A percentile compares a stretch with the other conserved stretches of the same genome.
phyloP scores from a whole-genome alignment of 2,113 vertebrate species.

The Mus musculus region GRCm39 chr5:48859501-48860000 shows the following conservation, averaged over 20 bases:
- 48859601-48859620: too few species aligned
- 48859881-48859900: too few species aligned
- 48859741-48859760: background rate
- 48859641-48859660: background rate
- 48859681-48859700: background rate
- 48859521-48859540: background rate
- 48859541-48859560: background rate
- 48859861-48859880: too few species aligned
- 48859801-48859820: background rate
- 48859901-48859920: too few species aligned
- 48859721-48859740: too few species aligned
- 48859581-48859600: background rate
- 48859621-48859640: background rate
- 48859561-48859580: background rate
- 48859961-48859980: background rate
- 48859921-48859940: background rate
- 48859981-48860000: background rate
- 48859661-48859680: background rate
- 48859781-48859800: background rate
- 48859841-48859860: too few species aligned
- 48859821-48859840: background rate
- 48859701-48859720: background rate
- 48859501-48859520: background rate
- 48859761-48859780: background rate
- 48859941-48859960: background rate